A percentile compares a stretch with the other conserved stretches of the same genome.
Conservation (phyloP, 2,113 vertebrate species). For the Setophaga kirtlandii region DNA sequence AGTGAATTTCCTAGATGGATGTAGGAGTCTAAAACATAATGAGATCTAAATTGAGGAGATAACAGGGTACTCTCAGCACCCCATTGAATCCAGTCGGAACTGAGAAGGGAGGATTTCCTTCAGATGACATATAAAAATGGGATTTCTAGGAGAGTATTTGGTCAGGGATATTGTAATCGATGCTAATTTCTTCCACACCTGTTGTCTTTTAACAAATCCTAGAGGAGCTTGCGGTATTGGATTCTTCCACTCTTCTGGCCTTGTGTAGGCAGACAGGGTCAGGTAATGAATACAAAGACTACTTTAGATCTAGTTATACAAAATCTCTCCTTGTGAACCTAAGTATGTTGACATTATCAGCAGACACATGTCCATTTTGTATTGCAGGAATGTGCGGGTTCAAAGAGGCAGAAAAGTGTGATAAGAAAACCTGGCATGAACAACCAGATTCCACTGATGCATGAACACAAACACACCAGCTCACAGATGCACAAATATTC, state of each 20-base stretch:
- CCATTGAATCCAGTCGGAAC: background rate
- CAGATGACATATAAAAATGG: background rate
- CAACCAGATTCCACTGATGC: slow-evolving; percentile 4
- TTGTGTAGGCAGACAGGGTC: background rate
- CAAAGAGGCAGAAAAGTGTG: slow-evolving; percentile 30
- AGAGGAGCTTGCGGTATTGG: background rate
- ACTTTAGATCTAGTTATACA: background rate
- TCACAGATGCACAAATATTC: slow-evolving; percentile 23
- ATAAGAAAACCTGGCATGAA: slow-evolving; percentile 39
- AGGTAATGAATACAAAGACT: background rate
- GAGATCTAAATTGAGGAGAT: background rate
- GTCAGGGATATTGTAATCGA: background rate
- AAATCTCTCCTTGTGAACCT: background rate
- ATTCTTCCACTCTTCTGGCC: background rate
- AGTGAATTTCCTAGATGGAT: background rate
- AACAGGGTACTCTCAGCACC: background rate
- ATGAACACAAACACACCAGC: background rate
- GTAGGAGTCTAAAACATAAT: background rate
- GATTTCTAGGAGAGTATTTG: background rate
- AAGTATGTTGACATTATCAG: slow-evolving; percentile 31
- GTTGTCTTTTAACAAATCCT: background rate
- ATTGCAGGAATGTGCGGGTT: slow-evolving; percentile 1
- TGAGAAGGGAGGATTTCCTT: slow-evolving; percentile 3
- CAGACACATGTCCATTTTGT: slow-evolving; percentile 25
- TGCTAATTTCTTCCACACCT: background rate